These are phyloP conservation scores for Sciurus carolinensis DNA, from an alignment of 2,797 vertebrate species.

Conservation along the genomic window DNA sequence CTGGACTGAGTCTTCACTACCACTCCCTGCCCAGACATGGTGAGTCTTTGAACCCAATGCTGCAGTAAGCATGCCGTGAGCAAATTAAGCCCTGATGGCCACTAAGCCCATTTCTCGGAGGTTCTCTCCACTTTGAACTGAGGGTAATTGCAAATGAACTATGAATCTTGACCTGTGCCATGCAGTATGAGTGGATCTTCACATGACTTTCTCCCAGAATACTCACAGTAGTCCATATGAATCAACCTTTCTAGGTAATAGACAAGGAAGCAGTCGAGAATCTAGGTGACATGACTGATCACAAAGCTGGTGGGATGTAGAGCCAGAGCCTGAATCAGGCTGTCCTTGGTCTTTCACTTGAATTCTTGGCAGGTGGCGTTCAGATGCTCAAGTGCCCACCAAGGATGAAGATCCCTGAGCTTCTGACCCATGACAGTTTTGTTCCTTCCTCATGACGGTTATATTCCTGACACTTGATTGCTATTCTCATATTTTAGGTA, in stretches of 20 bases:
- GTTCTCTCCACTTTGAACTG: not conserved
- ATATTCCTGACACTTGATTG: not conserved
- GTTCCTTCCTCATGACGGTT: not conserved
- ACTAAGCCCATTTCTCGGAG: not conserved
- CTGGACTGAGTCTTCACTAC: not conserved
- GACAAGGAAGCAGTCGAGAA: not conserved
- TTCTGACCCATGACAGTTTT: not conserved
- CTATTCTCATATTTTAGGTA: conserved; percentile 49
- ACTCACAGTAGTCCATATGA: not conserved
- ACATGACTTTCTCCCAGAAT: not conserved
- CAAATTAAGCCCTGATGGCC: not conserved
- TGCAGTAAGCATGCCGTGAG: not conserved
- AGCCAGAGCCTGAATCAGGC: not conserved
- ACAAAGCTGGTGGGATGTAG: not conserved
- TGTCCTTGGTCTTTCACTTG: not conserved
- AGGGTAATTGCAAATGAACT: not conserved
- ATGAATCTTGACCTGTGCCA: not conserved
- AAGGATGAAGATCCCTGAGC: not conserved
- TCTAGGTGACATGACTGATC: not conserved
- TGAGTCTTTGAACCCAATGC: conserved; percentile 34
- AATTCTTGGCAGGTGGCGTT: conserved; percentile 3
- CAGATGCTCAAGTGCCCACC: not conserved
- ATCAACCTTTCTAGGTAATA: not conserved
- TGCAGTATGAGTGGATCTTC: not conserved
- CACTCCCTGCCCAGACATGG: not conserved